Percentiles rank a stretch among this genome's conserved stretches.
phyloP scores from a whole-genome alignment of 2,113 vertebrate genomes.

The Argyrosomus japonicus region DNA sequence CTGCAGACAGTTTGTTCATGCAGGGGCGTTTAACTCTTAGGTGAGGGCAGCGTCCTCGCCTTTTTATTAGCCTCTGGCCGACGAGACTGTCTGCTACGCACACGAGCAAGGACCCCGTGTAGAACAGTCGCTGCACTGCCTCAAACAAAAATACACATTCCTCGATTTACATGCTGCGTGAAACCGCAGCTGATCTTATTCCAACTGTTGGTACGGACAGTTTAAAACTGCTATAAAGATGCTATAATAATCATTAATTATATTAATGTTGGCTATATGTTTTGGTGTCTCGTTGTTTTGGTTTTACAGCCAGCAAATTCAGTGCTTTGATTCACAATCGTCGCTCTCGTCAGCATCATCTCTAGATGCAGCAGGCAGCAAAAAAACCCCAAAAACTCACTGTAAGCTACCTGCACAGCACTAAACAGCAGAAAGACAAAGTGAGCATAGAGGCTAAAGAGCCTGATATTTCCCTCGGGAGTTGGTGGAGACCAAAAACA shows the following conservation, averaged over 20 bases:
- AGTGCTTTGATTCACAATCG: neutral
- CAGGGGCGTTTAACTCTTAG: slow-evolving; percentile 13
- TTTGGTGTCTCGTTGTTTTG: neutral
- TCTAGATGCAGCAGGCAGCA: neutral
- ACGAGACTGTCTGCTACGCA: slow-evolving; percentile 8
- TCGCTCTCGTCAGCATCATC: neutral
- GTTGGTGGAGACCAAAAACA: neutral
- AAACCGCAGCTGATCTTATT: neutral
- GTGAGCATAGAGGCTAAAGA: neutral
- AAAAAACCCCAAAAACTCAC: neutral
- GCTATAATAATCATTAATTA: no score
- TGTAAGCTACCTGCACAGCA: neutral
- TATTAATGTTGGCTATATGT: neutral
- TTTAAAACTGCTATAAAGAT: neutral
- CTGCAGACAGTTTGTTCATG: slow-evolving; percentile 39
- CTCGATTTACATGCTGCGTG: neutral
- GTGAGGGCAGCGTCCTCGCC: slow-evolving; percentile 7
- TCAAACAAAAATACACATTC: slow-evolving; percentile 13
- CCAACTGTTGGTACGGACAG: neutral
- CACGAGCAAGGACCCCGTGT: slow-evolving; percentile 28
- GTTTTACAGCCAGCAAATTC: neutral
- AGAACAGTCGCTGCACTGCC: neutral
- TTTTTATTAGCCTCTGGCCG: neutral
- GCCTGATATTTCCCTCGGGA: neutral
- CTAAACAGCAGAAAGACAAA: neutral